Evolutionary conservation across 2,888 invertebrate genomes (phyloP), one percentile per base, ranked within the genome.

Genomic region (Lingula anatina): DNA sequence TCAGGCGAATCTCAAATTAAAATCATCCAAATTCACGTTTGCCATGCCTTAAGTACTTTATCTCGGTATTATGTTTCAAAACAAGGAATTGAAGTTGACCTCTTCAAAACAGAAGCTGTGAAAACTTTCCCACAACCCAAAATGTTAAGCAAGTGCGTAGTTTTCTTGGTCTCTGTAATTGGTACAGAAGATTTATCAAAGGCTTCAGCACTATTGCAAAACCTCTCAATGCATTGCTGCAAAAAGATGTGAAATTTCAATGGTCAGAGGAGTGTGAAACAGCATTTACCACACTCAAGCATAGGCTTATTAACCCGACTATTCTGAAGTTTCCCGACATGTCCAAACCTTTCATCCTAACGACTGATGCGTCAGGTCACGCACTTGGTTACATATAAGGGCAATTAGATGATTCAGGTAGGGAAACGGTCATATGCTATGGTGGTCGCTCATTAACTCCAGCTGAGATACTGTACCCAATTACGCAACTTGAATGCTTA

Each of bases 141-240:
- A 25, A 5, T 25, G 2, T 3, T 2, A 36, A 15, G 5, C 23
- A 24, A 12, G 43, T 43, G 5, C 21, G 43, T 7, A 23, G 43
- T 15, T 43, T 18, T 9, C 12, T 43, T 25, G 43, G 43, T 9
- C 24, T 43, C 5, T 43, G 43, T 26, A 68, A 70, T 56, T 74
- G 66, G 57, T 73, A 72, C 51, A 57, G 61, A n/a, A n/a, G n/a
- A n/a, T n/a, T n/a, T n/a, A n/a, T n/a, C n/a, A n/a, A n/a, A n/a
- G n/a, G n/a, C n/a, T n/a, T n/a, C n/a, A n/a, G n/a, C n/a, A n/a
- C n/a, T n/a, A 59, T 66, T 9, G 53, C 64, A 27, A 51, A 26
- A 12, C 49, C 49, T 20, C 28, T 49, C 9, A 2, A 31, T 26
- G 1, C 18, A 4, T 21, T 49, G 2, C 15, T 44, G 3, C 1